Base-by-base conservation (phyloP, 2,888 invertebrate species). In the Aspidapion aeneum region DNA sequence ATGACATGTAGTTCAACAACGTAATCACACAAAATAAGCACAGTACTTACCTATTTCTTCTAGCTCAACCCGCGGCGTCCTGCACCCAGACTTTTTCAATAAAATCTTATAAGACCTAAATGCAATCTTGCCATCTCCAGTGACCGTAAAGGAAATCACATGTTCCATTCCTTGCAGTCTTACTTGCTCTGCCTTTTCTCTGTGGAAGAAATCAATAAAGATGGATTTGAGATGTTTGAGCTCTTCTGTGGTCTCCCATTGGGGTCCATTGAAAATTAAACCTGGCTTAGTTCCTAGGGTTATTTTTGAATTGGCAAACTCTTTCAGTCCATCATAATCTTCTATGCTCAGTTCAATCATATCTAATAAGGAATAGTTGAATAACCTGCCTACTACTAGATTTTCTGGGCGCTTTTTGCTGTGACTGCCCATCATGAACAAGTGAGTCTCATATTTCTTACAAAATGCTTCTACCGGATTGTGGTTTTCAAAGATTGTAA, bases 371-470 rank as follows among this genome's bases (percentile, higher is more conserved):
- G 91, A 90, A 74, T 91, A 87, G 79, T 99, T 94, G 79, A 89
- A 98, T 75, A 92, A 89, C 70, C 99, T 86, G 0, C 96, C 97
- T 60, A 98, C 77, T 22, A 97, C 83, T 55, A 98, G 79, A 81
- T 97, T 98, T 76, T 97, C 87, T 0, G 98, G 98, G 16, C 97
- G 84, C 77, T 99, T 99, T 80, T 99, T 99, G 58, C 90, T 93
- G 75, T 97, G 93, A 1, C 93, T 92, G 1, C 91, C 94, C 76
- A 97, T 91, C 68, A 93, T 86, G 80, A 99, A 99, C 21, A 98
- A 79, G 0, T 96, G 88, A 16, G 94, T 87, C 79, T 98, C 95
- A 76, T 90, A 87, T 79, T 96, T 97, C 72, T 86, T 85, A 51
- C 90, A 87, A 71, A 86, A 84, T 74, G 84, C 85, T 80, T 94